Evolutionary conservation across 37 sponge, comb jelly and placozoan species (phyloP).

Genomic region (Petrosia ficiformis): DNA sequence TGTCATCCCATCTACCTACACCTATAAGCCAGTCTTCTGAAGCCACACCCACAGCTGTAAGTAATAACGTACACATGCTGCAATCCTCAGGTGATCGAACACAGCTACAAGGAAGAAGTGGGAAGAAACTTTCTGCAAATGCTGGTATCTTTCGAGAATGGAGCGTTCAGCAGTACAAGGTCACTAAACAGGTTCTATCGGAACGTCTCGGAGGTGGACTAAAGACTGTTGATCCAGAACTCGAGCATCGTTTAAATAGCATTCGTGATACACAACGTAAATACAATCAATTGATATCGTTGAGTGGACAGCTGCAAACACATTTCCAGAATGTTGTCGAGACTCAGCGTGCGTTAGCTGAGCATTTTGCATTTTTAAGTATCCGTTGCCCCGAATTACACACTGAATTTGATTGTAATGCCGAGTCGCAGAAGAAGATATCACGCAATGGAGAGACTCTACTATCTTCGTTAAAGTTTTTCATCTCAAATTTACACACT

Average conservation of each 20-base stretch:
- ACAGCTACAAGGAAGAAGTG: too few species aligned
- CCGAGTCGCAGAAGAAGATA: constrained; percentile 75
- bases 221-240: constrained; percentile 74
- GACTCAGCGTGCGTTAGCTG: constrained; percentile 77
- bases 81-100: too few species aligned
- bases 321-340: constrained; percentile 58
- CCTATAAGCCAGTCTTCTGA: too few species aligned
- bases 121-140: too few species aligned
- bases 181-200: constrained; percentile 75
- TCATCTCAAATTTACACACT: constrained; percentile 68
- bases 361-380: constrained; percentile 87
- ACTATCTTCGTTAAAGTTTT: constrained; percentile 48
- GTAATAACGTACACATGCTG: too few species aligned
- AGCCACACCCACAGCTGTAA: too few species aligned
- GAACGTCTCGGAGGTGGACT: constrained; percentile 74
- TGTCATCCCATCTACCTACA: too few species aligned
- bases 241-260: constrained; percentile 59
- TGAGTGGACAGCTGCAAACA: constrained; percentile 46
- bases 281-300: constrained; percentile 62
- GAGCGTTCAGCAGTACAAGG: constrained; percentile 62
- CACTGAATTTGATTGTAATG: constrained; percentile 75
- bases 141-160: too few species aligned
- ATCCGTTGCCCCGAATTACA: constrained; percentile 71
- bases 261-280: constrained; percentile 82
- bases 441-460: constrained; percentile 74